Conservation (phyloP, 2,113 vertebrate genomes). For the Corvus cornix region DNA sequence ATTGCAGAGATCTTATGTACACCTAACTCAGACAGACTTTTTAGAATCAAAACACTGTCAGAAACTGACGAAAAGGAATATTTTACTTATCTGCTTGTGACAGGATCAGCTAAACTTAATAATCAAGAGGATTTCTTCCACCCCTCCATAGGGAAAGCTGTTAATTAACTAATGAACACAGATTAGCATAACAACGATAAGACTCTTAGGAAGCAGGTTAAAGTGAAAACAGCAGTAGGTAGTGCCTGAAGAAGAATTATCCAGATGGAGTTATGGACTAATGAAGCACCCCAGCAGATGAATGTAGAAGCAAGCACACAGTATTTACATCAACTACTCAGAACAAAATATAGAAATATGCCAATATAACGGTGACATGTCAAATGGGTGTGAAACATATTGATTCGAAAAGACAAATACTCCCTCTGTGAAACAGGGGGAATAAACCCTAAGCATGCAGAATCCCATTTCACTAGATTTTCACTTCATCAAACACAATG, state of each 20-base stretch:
- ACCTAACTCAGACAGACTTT: background rate
- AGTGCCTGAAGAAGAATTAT: slow-evolving; percentile 12
- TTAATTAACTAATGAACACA: slow-evolving; percentile 58
- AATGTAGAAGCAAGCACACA: background rate
- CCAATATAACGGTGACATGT: background rate
- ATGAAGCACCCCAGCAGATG: background rate
- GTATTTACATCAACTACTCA: background rate
- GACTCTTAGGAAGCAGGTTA: slow-evolving; percentile 36
- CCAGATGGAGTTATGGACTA: slow-evolving; percentile 8
- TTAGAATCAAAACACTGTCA: background rate
- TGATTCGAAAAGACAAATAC: background rate
- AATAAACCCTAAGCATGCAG: background rate
- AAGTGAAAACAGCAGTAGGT: slow-evolving; percentile 43
- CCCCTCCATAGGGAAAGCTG: slow-evolving; percentile 26
- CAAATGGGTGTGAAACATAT: background rate
- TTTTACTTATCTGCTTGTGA: background rate
- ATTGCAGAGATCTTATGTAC: background rate
- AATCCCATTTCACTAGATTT: background rate
- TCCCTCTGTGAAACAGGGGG: background rate
- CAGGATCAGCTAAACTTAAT: slow-evolving; percentile 45
- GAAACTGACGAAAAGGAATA: background rate
- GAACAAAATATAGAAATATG: background rate
- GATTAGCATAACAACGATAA: slow-evolving; percentile 13
- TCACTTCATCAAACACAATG: background rate
- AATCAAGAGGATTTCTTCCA: slow-evolving; percentile 16